phyloP scores from a whole-genome alignment of 92 coral and sea anemone species.

The Palythoa grandiflora region DNA sequence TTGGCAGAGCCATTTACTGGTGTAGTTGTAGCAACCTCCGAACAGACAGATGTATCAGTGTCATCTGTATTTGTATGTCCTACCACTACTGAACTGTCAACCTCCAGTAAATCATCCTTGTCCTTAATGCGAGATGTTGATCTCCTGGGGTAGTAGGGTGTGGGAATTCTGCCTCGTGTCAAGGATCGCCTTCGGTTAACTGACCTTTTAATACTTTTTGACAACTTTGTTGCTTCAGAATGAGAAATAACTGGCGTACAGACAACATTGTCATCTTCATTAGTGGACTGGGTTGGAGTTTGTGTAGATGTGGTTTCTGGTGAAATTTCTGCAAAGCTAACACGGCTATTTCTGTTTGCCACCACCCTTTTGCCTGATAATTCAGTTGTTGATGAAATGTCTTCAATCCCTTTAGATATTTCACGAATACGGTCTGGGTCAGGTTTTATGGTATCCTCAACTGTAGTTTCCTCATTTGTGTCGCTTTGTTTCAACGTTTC shows the following conservation, averaged over 20 bases:
- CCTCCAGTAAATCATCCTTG: slow-evolving; percentile 11
- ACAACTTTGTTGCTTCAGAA: neutral
- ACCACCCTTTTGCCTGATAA: neutral
- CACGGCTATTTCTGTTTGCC: slow-evolving; percentile 21
- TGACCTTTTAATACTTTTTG: slow-evolving; percentile 25
- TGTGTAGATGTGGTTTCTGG: neutral
- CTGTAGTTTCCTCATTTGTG: neutral
- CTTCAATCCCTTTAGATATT: neutral
- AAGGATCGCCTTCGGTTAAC: slow-evolving; percentile 45
- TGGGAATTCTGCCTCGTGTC: slow-evolving; percentile 37
- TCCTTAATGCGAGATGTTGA: slow-evolving; percentile 23
- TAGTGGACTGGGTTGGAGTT: neutral
- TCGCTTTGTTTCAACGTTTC: neutral
- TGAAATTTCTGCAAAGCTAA: slow-evolving; percentile 22
- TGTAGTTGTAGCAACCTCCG: neutral
- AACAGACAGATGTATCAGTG: neutral
- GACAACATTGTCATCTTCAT: neutral
- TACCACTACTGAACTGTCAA: neutral
- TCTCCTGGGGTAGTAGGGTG: slow-evolving; percentile 44
- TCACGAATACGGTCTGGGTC: slow-evolving; percentile 9
- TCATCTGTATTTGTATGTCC: neutral
- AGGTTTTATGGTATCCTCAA: slow-evolving; percentile 5
- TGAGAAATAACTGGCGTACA: neutral
- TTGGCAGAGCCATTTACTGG: slow-evolving; percentile 8
- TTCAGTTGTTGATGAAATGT: slow-evolving; percentile 1